phyloP scores from a whole-genome alignment of 2,888 invertebrate genomes.

The Cetonia aurata region DNA sequence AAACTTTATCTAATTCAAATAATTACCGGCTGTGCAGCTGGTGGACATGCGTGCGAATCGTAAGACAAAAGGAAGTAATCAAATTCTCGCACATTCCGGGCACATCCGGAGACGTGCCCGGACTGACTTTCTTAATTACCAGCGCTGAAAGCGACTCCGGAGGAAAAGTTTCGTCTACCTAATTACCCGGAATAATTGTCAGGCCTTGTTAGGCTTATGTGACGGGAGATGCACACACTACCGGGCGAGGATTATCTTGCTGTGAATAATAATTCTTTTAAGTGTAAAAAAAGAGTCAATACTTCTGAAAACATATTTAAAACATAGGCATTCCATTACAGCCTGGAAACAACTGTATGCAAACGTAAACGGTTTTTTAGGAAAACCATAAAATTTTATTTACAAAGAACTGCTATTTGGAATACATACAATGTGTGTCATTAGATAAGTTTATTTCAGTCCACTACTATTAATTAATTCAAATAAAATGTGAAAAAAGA shows the following conservation, averaged over 20 bases:
- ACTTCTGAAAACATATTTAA: neutral
- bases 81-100: constrained; percentile 60
- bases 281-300: constrained; percentile 5
- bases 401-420: too few species aligned
- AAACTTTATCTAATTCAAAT: constrained; percentile 40
- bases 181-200: constrained; percentile 75
- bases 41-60: constrained; percentile 50
- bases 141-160: constrained; percentile 63
- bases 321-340: too few species aligned
- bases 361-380: too few species aligned
- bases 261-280: constrained; percentile 14
- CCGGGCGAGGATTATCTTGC: constrained; percentile 17
- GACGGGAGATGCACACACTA: constrained; percentile 57
- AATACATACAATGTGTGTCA: too few species aligned
- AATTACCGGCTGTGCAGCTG: constrained; percentile 33
- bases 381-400: too few species aligned
- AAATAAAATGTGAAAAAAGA: too few species aligned
- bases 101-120: constrained; percentile 61
- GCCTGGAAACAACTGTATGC: too few species aligned
- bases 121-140: constrained; percentile 71
- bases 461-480: too few species aligned
- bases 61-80: constrained; percentile 60
- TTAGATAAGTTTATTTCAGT: too few species aligned
- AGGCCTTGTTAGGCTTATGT: constrained; percentile 63
- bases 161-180: constrained; percentile 70